Evolutionary conservation across 2,797 vertebrate species (phyloP).

Genomic region (Helarctos malayanus): DNA sequence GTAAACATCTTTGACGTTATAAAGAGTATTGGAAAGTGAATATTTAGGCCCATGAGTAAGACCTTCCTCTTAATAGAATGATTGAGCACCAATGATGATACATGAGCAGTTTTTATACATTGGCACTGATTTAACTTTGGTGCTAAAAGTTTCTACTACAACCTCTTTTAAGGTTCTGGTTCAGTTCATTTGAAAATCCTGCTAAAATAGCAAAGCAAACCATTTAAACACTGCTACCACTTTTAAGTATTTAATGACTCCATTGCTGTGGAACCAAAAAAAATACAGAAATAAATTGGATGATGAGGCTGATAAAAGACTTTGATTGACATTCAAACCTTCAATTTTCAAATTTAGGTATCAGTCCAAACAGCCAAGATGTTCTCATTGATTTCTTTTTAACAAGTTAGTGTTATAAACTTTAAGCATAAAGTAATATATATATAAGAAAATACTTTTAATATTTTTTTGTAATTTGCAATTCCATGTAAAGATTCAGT

Average conservation of each 20-base stretch:
- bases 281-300: constrained; percentile 14
- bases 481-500: neutral
- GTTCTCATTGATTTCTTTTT: neutral
- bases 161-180: constrained; percentile 20
- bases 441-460: neutral
- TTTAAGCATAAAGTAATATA: neutral
- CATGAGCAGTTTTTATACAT: neutral
- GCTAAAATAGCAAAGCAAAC: constrained; percentile 16
- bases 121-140: constrained; percentile 13
- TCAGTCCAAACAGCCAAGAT: neutral
- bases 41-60: neutral
- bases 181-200: constrained; percentile 39
- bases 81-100: neutral
- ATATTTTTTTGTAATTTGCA: neutral
- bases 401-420: neutral
- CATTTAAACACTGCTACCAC: neutral
- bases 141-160: neutral
- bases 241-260: neutral
- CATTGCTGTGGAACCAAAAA: neutral
- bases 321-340: neutral
- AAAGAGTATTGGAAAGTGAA: constrained; percentile 8
- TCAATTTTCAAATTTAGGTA: constrained; percentile 6
- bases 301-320: neutral
- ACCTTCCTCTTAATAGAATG: neutral
- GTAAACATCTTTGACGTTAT: neutral